These are phyloP conservation scores for Leptonema lineaticorne DNA, from an alignment of 1,140 invertebrate species.

Conservation along the genomic window DNA sequence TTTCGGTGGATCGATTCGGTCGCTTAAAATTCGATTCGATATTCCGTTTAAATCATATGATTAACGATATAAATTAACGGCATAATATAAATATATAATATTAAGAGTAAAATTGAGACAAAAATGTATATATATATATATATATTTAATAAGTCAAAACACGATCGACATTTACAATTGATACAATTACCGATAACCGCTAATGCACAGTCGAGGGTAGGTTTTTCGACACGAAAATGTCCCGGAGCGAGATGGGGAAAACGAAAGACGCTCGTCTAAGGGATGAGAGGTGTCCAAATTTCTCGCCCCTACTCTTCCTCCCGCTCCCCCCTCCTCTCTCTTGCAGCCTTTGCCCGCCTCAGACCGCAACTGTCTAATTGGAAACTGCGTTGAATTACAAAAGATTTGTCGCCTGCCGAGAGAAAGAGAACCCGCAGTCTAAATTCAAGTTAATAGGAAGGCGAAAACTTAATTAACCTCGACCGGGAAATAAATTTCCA, in stretches of 20 bases:
- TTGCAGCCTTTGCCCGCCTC: neutral
- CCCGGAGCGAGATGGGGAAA: neutral
- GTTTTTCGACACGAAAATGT: too few relatives aligned
- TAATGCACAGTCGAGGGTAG: conserved; percentile 12
- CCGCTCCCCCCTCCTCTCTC: neutral
- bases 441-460: conserved; percentile 19
- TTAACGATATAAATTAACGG: too few relatives aligned
- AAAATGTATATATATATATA: too few relatives aligned
- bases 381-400: conserved; percentile 26
- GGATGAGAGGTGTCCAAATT: too few relatives aligned
- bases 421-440: neutral
- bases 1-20: too few relatives aligned
- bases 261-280: too few relatives aligned
- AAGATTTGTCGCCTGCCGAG: conserved; percentile 27
- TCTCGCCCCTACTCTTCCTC: neutral
- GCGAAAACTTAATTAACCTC: conserved; percentile 29
- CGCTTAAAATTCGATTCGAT: too few relatives aligned
- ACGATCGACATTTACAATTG: too few relatives aligned
- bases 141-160: too few relatives aligned
- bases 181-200: conserved; percentile 20
- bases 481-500: conserved; percentile 13
- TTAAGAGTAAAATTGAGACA: too few relatives aligned
- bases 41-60: too few relatives aligned
- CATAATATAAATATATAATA: too few relatives aligned
- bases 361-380: conserved; percentile 11